These are phyloP conservation scores for Molossus molossus DNA, from an alignment of 2,797 vertebrate species.

Conservation along the genomic window DNA sequence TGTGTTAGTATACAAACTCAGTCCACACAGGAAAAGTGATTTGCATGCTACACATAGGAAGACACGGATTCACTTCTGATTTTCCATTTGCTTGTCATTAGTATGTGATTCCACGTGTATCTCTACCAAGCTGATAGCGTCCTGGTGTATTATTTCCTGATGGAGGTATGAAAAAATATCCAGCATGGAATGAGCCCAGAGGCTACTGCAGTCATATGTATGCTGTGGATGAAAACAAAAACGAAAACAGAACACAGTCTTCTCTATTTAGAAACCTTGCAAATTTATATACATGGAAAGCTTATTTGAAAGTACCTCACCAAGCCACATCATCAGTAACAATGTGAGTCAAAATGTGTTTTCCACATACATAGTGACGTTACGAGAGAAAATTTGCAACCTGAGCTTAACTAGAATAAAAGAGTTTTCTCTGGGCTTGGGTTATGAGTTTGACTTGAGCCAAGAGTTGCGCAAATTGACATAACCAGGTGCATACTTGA, in stretches of 20 bases:
- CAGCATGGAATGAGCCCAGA: not conserved
- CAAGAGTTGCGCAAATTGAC: not conserved
- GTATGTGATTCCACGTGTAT: not conserved
- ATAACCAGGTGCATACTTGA: not conserved
- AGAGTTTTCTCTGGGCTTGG: not conserved
- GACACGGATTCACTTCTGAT: not conserved
- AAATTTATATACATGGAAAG: not conserved
- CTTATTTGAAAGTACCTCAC: not conserved
- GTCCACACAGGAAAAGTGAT: not conserved
- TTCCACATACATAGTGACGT: not conserved
- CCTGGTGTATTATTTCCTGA: not conserved
- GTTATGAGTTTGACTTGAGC: constrained; percentile 51
- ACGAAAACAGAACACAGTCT: not conserved
- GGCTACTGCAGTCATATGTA: not conserved
- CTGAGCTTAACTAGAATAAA: not conserved
- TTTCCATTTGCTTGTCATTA: not conserved
- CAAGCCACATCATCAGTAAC: not conserved
- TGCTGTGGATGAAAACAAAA: not conserved
- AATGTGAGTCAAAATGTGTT: not conserved
- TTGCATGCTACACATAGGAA: not conserved
- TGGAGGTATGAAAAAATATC: not conserved
- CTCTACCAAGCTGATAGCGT: constrained; percentile 8
- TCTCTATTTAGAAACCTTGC: not conserved
- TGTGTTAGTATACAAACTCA: not conserved
- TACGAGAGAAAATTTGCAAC: not conserved